These are phyloP conservation scores for Lutjanus argentimaculatus DNA, from an alignment of 2,797 vertebrate species.

Conservation along the genomic window DNA sequence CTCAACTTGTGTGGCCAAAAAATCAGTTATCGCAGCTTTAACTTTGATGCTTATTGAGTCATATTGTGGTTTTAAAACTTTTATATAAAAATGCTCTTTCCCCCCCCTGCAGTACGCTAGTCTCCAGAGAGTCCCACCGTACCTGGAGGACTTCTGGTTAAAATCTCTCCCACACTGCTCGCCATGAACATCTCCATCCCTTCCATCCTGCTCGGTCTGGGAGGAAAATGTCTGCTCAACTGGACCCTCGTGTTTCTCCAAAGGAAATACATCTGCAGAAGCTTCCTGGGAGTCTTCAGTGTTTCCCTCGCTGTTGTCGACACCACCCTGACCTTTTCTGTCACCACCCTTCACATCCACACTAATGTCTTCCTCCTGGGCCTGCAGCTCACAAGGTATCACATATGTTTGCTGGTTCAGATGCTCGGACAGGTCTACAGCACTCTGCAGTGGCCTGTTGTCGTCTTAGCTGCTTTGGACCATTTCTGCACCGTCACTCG, in stretches of 20 bases:
- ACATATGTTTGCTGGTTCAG: conserved; percentile 89
- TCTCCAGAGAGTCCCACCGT: neutral
- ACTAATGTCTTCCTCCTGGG: conserved; percentile 78
- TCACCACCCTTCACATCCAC: conserved; percentile 79
- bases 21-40: too few relatives aligned
- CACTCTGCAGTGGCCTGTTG: conserved; percentile 86
- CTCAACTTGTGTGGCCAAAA: too few relatives aligned
- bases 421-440: conserved; percentile 82
- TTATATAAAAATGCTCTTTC: neutral
- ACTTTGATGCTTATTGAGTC: too few relatives aligned
- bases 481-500: conserved; percentile 78
- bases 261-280: conserved; percentile 68
- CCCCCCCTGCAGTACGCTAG: neutral
- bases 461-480: conserved; percentile 83
- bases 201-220: conserved; percentile 80
- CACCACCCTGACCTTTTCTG: conserved; percentile 74
- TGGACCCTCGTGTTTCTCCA: conserved; percentile 83
- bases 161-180: neutral
- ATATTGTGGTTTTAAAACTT: neutral
- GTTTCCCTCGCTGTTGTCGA: conserved; percentile 87
- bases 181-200: conserved; percentile 65
- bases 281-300: conserved; percentile 88
- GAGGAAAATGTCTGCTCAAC: conserved; percentile 87
- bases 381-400: conserved; percentile 85
- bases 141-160: neutral